Conservation (phyloP, 2,888 invertebrate species). For the Pycnomerus fuliginosus region DNA sequence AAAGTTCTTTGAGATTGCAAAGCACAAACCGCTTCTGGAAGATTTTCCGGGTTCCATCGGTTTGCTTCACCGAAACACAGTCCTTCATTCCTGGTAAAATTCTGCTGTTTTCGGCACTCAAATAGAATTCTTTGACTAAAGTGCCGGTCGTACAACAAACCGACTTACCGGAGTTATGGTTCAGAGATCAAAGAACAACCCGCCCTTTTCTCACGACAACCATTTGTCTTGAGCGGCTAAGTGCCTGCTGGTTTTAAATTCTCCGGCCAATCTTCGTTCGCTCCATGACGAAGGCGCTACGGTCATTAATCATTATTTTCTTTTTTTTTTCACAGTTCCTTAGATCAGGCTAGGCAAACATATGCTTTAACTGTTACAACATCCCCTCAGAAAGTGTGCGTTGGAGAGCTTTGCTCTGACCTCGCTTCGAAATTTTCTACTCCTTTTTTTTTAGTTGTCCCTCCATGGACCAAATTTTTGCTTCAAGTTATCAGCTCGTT, state of each 20-base stretch:
- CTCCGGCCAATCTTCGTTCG: neutral
- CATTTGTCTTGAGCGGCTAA: neutral
- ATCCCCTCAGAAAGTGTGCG: no score
- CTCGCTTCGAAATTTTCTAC: no score
- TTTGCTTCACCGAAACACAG: neutral
- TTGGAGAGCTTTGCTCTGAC: no score
- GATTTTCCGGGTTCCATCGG: neutral
- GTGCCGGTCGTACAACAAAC: neutral
- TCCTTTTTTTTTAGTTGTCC: no score
- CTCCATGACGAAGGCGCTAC: neutral
- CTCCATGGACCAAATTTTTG: no score
- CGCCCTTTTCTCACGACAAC: neutral
- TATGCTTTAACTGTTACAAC: no score
- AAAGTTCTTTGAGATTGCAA: conserved; percentile 1
- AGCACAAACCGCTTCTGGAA: neutral
- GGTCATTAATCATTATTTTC: neutral
- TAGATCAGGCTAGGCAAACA: no score
- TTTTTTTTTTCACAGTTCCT: neutral
- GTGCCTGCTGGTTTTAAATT: neutral
- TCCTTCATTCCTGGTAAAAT: neutral
- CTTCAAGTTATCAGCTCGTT: no score
- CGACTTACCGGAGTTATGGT: neutral
- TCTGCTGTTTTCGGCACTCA: neutral
- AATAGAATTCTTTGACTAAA: neutral
- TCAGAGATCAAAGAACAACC: neutral